Percentiles rank a stretch among this genome's conserved stretches.
Evolutionary conservation across 2,113 vertebrate genomes (phyloP).

Genomic region (Empidonax alnorum): DNA sequence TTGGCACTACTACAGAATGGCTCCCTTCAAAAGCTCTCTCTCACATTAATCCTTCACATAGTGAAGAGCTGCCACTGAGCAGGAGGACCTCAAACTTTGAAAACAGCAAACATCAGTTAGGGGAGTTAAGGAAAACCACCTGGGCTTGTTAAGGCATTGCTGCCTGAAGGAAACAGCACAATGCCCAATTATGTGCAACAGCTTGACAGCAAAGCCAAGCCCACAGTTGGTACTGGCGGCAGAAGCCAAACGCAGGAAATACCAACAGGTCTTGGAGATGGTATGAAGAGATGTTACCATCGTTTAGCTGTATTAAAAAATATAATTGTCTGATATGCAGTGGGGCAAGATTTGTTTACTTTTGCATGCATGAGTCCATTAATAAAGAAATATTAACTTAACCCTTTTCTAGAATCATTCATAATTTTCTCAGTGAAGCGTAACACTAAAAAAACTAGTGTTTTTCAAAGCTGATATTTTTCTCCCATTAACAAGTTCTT

Average conservation of each 20-base stretch:
- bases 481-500: background rate
- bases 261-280: background rate
- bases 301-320: background rate
- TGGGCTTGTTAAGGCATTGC: background rate
- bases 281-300: background rate
- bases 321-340: background rate
- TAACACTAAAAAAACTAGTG: background rate
- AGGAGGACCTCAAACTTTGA: background rate
- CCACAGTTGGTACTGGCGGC: background rate
- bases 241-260: background rate
- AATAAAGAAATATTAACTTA: background rate
- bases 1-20: background rate
- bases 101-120: background rate
- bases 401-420: background rate
- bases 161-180: background rate
- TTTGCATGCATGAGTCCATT: background rate
- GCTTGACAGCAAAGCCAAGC: background rate
- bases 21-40: background rate
- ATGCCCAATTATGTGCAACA: rapidly evolving
- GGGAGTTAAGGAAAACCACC: background rate
- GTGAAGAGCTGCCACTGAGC: background rate
- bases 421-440: background rate
- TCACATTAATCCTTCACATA: background rate
- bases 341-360: background rate
- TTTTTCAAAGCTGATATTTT: background rate